Evolutionary conservation across 2,888 invertebrate genomes (phyloP).

Genomic region (Cryptocheilus praepositus): DNA sequence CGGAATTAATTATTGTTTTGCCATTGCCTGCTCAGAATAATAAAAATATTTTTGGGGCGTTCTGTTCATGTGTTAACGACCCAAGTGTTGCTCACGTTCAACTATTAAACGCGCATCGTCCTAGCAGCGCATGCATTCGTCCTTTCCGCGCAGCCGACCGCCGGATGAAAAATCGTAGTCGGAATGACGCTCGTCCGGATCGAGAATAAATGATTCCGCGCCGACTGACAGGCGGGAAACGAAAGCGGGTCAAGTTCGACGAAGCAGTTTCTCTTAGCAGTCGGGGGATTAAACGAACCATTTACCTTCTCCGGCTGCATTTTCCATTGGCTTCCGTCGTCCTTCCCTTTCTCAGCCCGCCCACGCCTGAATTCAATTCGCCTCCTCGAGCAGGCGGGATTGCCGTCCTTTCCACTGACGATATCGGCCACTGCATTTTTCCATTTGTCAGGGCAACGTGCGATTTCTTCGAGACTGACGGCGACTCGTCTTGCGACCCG

Average conservation of each 20-base stretch:
- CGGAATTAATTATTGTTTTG: too few relatives aligned
- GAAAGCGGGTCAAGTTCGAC: constrained; percentile 34
- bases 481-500: not conserved
- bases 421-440: constrained; percentile 36
- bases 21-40: too few relatives aligned
- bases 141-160: too few relatives aligned
- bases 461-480: constrained; percentile 28
- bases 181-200: not conserved
- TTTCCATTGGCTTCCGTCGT: constrained; percentile 26
- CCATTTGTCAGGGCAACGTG: constrained; percentile 35
- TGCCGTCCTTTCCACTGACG: constrained; percentile 18
- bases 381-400: constrained; percentile 13
- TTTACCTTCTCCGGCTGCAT: constrained; percentile 32
- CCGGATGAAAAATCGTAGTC: not conserved
- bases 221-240: not conserved
- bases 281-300: constrained; percentile 41
- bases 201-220: not conserved
- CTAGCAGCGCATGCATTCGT: too few relatives aligned
- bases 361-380: constrained; percentile 28
- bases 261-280: constrained; percentile 22
- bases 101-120: too few relatives aligned
- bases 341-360: not conserved
- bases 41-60: too few relatives aligned
- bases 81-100: too few relatives aligned
- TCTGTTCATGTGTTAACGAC: too few relatives aligned